Conservation (phyloP, 23 tunicate species). For the Clavelina lepadiformis region DNA sequence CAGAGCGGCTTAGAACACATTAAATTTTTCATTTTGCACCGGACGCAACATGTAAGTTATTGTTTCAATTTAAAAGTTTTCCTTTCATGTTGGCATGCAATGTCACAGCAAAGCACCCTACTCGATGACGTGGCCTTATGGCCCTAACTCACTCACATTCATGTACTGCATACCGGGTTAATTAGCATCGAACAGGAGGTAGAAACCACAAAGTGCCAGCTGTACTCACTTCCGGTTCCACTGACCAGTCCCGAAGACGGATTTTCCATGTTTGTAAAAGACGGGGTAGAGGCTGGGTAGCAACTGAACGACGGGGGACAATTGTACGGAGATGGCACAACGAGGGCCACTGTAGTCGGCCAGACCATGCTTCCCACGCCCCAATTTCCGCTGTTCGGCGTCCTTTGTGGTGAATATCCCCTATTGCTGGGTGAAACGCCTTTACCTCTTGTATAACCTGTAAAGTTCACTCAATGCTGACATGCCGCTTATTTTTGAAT, state of each 20-base stretch:
- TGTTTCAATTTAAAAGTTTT: too few species aligned
- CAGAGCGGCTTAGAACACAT: too few species aligned
- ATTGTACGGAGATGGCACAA: slow-evolving; percentile 57
- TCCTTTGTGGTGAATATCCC: slow-evolving; percentile 81
- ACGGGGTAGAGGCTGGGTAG: slow-evolving; percentile 50
- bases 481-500: too few species aligned
- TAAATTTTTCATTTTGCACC: too few species aligned
- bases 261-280: slow-evolving; percentile 75
- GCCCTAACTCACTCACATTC: too few species aligned
- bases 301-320: slow-evolving; percentile 38
- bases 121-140: too few species aligned
- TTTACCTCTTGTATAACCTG: slow-evolving; percentile 82
- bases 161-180: too few species aligned
- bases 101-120: too few species aligned
- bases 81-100: too few species aligned
- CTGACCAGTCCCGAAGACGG: slow-evolving; percentile 34
- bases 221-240: slow-evolving; percentile 53
- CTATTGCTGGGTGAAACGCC: slow-evolving; percentile 63
- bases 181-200: too few species aligned
- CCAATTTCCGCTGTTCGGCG: slow-evolving; percentile 41
- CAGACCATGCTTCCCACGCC: slow-evolving; percentile 9
- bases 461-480: neutral
- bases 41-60: too few species aligned
- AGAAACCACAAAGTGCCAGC: too few species aligned
- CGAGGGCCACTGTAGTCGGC: slow-evolving; percentile 33